A percentile compares a stretch with the other conserved stretches of the same genome.
Conservation (phyloP, 2,888 invertebrate genomes). For the Ferdinandea cuprea region DNA sequence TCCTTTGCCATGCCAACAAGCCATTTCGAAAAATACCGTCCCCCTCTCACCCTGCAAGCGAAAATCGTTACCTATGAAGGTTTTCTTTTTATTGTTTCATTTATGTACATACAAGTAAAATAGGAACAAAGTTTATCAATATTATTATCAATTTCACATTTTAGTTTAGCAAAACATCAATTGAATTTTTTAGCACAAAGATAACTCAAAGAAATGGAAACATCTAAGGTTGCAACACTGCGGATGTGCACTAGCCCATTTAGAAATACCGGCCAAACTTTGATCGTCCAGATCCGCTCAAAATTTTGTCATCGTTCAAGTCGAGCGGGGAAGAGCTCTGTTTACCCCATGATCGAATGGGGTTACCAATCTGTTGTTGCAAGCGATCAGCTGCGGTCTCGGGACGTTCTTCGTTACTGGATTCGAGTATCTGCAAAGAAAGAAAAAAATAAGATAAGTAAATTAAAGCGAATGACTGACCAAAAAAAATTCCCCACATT, state of each 20-base stretch:
- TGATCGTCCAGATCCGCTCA: constrained; percentile 61
- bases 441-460: constrained; percentile 72
- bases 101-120: constrained; percentile 72
- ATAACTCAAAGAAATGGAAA: constrained; percentile 42
- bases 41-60: constrained; percentile 54
- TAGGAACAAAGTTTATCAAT: constrained; percentile 73
- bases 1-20: not conserved
- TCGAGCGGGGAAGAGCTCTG: constrained; percentile 78
- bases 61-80: constrained; percentile 61
- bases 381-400: constrained; percentile 59
- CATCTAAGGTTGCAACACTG: not conserved
- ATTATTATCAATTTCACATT: constrained; percentile 74
- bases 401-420: constrained; percentile 81
- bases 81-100: constrained; percentile 53
- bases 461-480: not conserved
- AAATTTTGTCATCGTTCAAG: constrained; percentile 63
- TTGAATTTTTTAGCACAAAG: constrained; percentile 56
- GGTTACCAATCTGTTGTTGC: constrained; percentile 69
- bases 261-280: constrained; percentile 71
- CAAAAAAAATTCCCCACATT: not conserved
- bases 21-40: constrained; percentile 37
- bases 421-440: constrained; percentile 83
- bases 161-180: constrained; percentile 63
- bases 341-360: constrained; percentile 60
- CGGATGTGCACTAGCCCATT: too few species aligned